Conservation (phyloP, 2,888 invertebrate species). For the Osedax frankpressi region DNA sequence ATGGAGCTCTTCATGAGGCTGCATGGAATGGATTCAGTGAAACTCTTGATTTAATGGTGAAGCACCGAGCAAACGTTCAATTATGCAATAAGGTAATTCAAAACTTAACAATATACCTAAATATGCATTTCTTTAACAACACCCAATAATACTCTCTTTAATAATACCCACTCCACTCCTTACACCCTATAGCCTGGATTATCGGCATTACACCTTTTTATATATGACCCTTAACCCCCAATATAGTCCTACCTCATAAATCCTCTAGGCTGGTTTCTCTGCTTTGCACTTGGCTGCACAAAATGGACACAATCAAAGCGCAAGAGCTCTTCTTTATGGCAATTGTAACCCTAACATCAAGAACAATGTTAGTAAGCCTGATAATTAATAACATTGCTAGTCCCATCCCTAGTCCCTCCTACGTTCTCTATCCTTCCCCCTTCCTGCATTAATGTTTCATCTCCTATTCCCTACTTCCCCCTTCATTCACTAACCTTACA, state of each 20-base stretch:
- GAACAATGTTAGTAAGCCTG: constrained; percentile 71
- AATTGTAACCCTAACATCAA: constrained; percentile 75
- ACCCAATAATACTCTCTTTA: no score
- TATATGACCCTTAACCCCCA: neutral
- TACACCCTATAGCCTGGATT: no score
- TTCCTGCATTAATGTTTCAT: no score
- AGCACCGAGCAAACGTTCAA: constrained; percentile 53
- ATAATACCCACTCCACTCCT: no score
- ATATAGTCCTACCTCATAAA: neutral
- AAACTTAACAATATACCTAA: no score
- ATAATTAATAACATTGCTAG: neutral
- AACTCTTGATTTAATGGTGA: constrained; percentile 61
- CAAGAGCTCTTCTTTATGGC: constrained; percentile 70
- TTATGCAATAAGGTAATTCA: constrained; percentile 36
- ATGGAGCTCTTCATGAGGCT: constrained; percentile 83
- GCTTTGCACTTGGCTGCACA: constrained; percentile 88
- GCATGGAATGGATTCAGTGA: constrained; percentile 86
- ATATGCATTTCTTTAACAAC: no score
- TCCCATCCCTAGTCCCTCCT: neutral
- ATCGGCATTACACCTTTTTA: neutral
- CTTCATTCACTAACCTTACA: neutral
- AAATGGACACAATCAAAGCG: constrained; percentile 90
- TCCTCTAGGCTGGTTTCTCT: no score
- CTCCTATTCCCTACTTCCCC: neutral
- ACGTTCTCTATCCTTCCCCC: neutral